Percentiles rank a stretch among this genome's conserved stretches.
Conservation (phyloP, 2,797 vertebrate genomes). For the Podargus strigoides region DNA sequence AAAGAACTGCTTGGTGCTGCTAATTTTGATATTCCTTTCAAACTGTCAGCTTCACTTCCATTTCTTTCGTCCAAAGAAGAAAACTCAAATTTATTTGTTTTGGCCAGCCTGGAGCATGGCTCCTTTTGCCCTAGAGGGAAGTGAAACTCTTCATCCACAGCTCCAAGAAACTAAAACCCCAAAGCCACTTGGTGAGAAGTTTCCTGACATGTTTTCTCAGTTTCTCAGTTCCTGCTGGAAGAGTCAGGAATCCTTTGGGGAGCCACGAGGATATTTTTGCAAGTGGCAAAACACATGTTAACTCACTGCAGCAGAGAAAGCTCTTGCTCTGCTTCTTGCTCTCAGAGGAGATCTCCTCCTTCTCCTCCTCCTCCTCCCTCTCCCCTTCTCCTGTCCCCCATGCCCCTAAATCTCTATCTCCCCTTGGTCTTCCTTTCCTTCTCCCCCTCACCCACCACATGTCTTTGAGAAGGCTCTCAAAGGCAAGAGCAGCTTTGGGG, state of each 20-base stretch:
- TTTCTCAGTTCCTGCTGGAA: background rate
- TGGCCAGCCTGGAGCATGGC: background rate
- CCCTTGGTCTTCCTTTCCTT: rapidly evolving
- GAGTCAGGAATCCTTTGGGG: background rate
- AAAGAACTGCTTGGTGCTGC: background rate
- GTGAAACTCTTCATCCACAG: background rate
- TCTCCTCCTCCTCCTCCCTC: background rate
- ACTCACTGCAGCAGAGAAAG: background rate
- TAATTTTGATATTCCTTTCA: background rate
- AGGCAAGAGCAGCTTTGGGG: background rate
- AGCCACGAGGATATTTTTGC: background rate
- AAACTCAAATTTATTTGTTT: background rate
- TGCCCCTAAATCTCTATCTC: no score
- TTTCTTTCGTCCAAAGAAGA: background rate
- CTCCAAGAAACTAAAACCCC: background rate
- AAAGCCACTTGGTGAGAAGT: background rate
- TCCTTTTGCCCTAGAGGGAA: background rate
- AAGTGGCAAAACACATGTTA: background rate
- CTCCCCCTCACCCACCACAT: rapidly evolving
- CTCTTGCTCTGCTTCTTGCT: background rate
- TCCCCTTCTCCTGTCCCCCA: background rate
- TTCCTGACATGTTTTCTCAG: background rate
- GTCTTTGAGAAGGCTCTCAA: background rate
- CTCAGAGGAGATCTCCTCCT: background rate
- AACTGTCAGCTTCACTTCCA: background rate